A percentile compares a stretch with the other conserved stretches of the same genome.
Conservation (phyloP, 2,888 invertebrate genomes). For the Taenaris catops region DNA sequence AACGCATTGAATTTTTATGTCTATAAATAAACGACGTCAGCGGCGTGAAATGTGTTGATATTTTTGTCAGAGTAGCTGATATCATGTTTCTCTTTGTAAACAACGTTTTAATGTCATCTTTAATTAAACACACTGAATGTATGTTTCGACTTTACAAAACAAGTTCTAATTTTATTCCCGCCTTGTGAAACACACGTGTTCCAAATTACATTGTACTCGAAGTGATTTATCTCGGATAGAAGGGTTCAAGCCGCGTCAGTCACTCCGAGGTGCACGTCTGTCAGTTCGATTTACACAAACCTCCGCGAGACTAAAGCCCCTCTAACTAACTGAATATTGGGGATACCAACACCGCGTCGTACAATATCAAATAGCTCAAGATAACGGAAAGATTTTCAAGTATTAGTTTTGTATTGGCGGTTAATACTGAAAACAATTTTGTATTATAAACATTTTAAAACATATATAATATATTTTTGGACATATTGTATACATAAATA, state of each 20-base stretch:
- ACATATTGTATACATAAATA: too few relatives aligned
- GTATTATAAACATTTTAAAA: too few relatives aligned
- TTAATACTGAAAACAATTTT: too few relatives aligned
- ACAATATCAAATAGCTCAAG: slow-evolving; percentile 30
- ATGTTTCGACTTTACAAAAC: slow-evolving; percentile 3
- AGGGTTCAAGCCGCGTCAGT: slow-evolving; percentile 59
- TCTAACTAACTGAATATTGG: slow-evolving; percentile 48
- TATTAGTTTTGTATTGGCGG: too few relatives aligned
- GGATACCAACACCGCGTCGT: slow-evolving; percentile 43
- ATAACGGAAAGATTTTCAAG: slow-evolving; percentile 12
- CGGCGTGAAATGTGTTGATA: slow-evolving; percentile 2
- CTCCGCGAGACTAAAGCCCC: slow-evolving; percentile 46
- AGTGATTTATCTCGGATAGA: slow-evolving; percentile 47
- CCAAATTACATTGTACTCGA: slow-evolving; percentile 32
- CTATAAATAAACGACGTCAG: neutral
- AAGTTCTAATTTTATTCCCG: slow-evolving; percentile 11
- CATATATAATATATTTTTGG: too few relatives aligned
- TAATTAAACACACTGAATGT: slow-evolving; percentile 10
- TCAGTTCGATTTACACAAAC: slow-evolving; percentile 65
- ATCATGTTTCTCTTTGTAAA: slow-evolving; percentile 10
- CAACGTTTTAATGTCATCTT: slow-evolving; percentile 6
- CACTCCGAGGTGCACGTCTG: slow-evolving; percentile 56
- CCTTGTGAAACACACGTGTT: slow-evolving; percentile 21
- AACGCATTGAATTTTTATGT: too few relatives aligned
- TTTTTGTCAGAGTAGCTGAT: neutral